Base-by-base conservation (phyloP, 2,888 invertebrate species). In the Nomada goodeniana region DNA sequence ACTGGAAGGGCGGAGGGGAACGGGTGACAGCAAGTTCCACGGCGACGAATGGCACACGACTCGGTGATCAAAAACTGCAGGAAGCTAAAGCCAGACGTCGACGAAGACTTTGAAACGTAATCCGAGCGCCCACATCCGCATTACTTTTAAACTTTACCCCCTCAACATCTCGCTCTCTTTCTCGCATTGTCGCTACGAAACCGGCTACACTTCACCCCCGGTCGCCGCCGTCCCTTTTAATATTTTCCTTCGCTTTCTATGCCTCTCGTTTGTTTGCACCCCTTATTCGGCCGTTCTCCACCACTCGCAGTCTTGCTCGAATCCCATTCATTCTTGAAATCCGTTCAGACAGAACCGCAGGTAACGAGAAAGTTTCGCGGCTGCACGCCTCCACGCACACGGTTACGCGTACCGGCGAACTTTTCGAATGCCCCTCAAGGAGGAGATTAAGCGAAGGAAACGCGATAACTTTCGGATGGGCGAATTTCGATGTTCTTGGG, bases 121-220 rank as follows among this genome's bases (percentile, higher is more conserved):
- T 86, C 78, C 85, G 82, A 83, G 78, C 78, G 68, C n/a, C 76
- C 77, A 74, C 86, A 88, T 88, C 88, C 88, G 88, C 86, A 80
- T 88, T 86, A 83, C 85, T 88, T 86, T 86, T 81, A 82, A 72
- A 87, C 71, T 76, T 26, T 10, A 61, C 55, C 20, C 70, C 59
- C 68, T 60, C 23, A 23, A 63, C 60, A 10, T 65, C 44, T 5
- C 67, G 13, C 47, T 5, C 36, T n/a, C 50, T 13, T 47, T 26
- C 52, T 26, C 23, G 42, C 42, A 57, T 53, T 53, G 18, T 13
- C 63, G 13, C 60, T 18, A n/a, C 36, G 20, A 50, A 63, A 59
- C 57, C 26, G 9, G 20, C 44, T 18, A 68, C 23, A 13, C 57
- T 61, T 50, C 53, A n/a, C 60, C 26, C 36, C 57, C 70, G 23